Percentiles rank a stretch among this genome's conserved stretches.
These are phyloP conservation scores for Chironomus tepperi DNA, from an alignment of 1,140 invertebrate species.

Conservation along the genomic window DNA sequence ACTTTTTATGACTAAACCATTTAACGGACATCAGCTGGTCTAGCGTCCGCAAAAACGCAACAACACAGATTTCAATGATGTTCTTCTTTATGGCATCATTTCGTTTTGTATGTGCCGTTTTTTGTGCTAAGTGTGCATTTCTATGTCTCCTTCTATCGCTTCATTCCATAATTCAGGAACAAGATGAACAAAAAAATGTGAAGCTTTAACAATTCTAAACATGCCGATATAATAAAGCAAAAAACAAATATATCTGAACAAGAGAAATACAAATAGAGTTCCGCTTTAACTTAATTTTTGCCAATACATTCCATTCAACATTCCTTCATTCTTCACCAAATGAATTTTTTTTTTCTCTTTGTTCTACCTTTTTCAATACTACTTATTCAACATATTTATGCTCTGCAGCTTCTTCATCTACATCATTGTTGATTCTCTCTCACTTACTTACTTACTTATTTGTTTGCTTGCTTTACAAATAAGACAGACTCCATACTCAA, in stretches of 20 bases:
- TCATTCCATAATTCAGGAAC: too few relatives aligned
- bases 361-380: neutral
- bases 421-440: too few relatives aligned
- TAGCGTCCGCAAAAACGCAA: neutral
- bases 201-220: slow-evolving; percentile 17
- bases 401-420: too few relatives aligned
- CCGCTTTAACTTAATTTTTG: slow-evolving; percentile 1
- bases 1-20: neutral
- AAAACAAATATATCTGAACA: neutral
- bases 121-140: too few relatives aligned
- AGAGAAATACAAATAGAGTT: neutral
- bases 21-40: slow-evolving; percentile 5
- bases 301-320: slow-evolving; percentile 11
- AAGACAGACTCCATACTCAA: too few relatives aligned
- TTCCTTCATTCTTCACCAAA: neutral
- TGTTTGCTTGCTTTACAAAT: too few relatives aligned
- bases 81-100: too few relatives aligned
- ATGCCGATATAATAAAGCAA: neutral
- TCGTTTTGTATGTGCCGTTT: too few relatives aligned
- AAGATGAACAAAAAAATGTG: neutral
- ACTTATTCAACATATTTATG: too few relatives aligned
- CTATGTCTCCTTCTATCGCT: too few relatives aligned
- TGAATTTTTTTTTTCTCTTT: neutral
- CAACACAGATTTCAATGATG: too few relatives aligned
- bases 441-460: too few relatives aligned